These are phyloP conservation scores for Lepidonotus clava DNA, from an alignment of 2,888 invertebrate species.

Conservation along the genomic window DNA sequence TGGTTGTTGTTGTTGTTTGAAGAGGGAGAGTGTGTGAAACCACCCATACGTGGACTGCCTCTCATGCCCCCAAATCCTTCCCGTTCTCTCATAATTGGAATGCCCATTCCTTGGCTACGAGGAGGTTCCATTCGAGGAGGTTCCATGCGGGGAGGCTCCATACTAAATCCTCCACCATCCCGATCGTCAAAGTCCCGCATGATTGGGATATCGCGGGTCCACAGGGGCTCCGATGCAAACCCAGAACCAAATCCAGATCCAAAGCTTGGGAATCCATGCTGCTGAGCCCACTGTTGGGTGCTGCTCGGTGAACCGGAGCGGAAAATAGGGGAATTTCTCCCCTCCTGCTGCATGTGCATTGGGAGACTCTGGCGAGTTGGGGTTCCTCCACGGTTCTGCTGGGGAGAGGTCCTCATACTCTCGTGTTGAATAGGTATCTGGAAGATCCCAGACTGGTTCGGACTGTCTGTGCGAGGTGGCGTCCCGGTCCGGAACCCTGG, in stretches of 20 bases:
- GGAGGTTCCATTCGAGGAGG: not conserved
- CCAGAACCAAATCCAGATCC: not conserved
- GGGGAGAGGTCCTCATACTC: not conserved
- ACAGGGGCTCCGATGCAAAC: not conserved
- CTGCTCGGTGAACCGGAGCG: not conserved
- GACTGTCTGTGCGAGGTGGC: slow-evolving; percentile 28
- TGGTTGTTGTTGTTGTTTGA: not conserved
- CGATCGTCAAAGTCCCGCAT: not conserved
- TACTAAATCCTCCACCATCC: not conserved
- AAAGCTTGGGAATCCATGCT: slow-evolving; percentile 40
- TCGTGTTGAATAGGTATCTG: slow-evolving; percentile 46
- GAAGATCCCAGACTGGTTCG: not conserved
- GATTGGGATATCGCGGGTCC: slow-evolving; percentile 13
- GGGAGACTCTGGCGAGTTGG: slow-evolving; percentile 20
- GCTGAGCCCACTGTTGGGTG: not conserved
- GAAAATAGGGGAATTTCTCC: not conserved
- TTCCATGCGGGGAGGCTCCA: not conserved
- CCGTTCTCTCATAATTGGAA: not conserved
- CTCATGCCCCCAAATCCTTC: not conserved
- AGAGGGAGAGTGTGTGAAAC: not conserved
- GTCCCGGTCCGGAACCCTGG: not conserved
- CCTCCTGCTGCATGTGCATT: slow-evolving; percentile 16
- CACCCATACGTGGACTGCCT: not conserved
- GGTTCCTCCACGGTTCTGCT: not conserved
- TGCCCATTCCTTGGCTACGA: not conserved